Base-by-base conservation (phyloP, 2,888 invertebrate genomes). In the Calameuta filiformis region DNA sequence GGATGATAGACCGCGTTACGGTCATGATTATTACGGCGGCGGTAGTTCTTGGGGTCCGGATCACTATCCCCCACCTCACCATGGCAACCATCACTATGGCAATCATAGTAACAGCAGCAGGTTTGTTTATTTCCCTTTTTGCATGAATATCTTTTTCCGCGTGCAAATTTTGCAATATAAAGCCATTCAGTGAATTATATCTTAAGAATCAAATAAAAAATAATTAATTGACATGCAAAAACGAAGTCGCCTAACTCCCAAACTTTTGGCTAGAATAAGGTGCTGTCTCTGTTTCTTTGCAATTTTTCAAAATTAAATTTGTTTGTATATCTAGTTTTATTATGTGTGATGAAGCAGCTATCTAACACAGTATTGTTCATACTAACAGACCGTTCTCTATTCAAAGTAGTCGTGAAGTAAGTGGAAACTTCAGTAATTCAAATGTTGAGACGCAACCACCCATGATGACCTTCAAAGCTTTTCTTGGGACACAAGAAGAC, bases 381-480 rank as follows among this genome's bases (percentile, higher is more conserved):
- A 56, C 56, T 56, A 56, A 56, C 56, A 56, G 56, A 56, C 71
- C 34, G 30, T 71, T 31, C 71, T 71, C 75, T 73, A 56, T 56
- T 56, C 56, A 56, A 56, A 56, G 34, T 79, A 91, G 90, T 78
- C 87, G 91, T 68, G 92, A 92, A 80, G 88, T 90, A 30, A 89
- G 90, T 69, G 88, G 92, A 34, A 91, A 91, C 85, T 91, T 91
- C 85, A 91, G 89, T 80, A 91, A 90, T 79, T 91, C 91, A 2
- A 91, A 91, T 83, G 85, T 93, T 77, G 94, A 96, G 86, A 97
- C 98, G 0, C 98, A 98, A 86, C 97, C 98, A 0, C 96, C 98
- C 0, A 98, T 99, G 97, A 96, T 99, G 95, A 96, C 98, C 1
- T 97, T 99, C 92, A 99, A 99, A 92, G 97, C 98, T 84, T 99